Evolutionary conservation across 2,797 vertebrate genomes (phyloP).

Genomic region (Enteromius paludinosus): DNA sequence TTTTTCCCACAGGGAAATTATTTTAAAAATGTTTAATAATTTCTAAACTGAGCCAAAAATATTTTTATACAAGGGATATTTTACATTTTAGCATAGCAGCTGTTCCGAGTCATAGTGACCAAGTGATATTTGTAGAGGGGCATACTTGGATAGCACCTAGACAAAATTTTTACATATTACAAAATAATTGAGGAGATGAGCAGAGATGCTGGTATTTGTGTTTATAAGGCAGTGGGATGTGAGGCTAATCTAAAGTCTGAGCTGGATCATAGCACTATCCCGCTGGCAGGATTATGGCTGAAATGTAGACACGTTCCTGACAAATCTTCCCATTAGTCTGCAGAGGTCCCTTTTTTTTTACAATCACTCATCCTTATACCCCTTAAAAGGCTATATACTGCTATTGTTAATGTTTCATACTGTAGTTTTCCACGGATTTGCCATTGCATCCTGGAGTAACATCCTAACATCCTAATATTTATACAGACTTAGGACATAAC

Average conservation of each 20-base stretch:
- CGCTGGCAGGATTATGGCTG: slow-evolving; percentile 43
- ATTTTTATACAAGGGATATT: not conserved
- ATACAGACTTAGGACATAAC: not conserved
- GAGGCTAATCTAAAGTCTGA: slow-evolving; percentile 41
- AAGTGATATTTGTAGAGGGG: not conserved
- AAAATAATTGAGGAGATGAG: slow-evolving; percentile 22
- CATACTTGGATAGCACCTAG: not conserved
- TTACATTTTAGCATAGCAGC: not conserved
- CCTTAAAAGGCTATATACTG: slow-evolving; percentile 1
- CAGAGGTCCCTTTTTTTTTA: slow-evolving; percentile 16
- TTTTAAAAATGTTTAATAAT: not conserved
- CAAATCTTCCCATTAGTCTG: slow-evolving; percentile 48
- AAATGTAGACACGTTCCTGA: slow-evolving; percentile 31
- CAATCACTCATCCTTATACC: not conserved
- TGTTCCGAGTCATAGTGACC: not conserved
- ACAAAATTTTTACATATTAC: not conserved
- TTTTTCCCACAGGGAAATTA: too few relatives aligned
- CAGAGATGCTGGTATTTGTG: slow-evolving; percentile 24
- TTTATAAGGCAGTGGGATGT: slow-evolving; percentile 32
- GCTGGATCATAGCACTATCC: slow-evolving; percentile 30
- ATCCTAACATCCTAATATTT: not conserved
- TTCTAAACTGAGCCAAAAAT: not conserved
- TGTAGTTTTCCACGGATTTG: not conserved
- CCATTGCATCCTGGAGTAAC: not conserved
- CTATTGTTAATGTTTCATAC: slow-evolving; percentile 2